A percentile compares a stretch with the other conserved stretches of the same genome.
phyloP scores from a whole-genome alignment of 1,140 invertebrate species.

The Orius laevigatus region DNA sequence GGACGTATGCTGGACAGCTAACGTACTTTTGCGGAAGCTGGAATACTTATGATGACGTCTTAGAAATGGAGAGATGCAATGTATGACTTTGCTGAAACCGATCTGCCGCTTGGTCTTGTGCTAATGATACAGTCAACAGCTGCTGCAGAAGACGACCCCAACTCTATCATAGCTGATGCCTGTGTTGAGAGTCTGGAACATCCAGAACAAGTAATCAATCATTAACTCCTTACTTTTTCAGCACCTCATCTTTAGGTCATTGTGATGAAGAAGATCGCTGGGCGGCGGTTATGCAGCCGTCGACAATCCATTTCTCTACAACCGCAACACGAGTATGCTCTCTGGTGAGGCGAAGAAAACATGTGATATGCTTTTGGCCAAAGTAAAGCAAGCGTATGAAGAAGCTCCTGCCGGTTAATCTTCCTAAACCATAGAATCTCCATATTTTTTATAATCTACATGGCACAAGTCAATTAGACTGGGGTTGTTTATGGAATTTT shows the following conservation, averaged over 20 bases:
- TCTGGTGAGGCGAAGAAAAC: constrained; percentile 85
- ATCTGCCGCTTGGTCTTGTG: constrained; percentile 74
- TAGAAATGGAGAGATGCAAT: constrained; percentile 90
- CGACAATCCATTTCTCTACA: constrained; percentile 87
- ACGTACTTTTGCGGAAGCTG: constrained; percentile 85
- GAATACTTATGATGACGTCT: constrained; percentile 79
- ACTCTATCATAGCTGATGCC: constrained; percentile 86
- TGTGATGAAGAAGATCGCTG: constrained; percentile 77
- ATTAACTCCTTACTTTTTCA: constrained; percentile 2
- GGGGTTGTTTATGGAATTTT: too few relatives aligned
- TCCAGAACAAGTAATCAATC: constrained; percentile 48
- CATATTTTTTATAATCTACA: neutral
- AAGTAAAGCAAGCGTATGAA: constrained; percentile 36
- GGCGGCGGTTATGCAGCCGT: constrained; percentile 72
- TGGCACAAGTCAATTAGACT: too few relatives aligned
- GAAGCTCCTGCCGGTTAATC: constrained; percentile 11
- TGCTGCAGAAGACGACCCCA: constrained; percentile 77
- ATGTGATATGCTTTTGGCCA: constrained; percentile 59
- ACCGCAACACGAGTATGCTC: constrained; percentile 75
- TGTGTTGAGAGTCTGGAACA: constrained; percentile 78
- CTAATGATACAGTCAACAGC: constrained; percentile 88
- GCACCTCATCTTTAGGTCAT: constrained; percentile 42
- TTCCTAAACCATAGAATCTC: too few relatives aligned
- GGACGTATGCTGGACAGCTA: constrained; percentile 82
- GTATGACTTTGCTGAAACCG: constrained; percentile 71